These are phyloP conservation scores for Numenius phaeopus DNA, from an alignment of 2,797 vertebrate species.

Conservation along the genomic window DNA sequence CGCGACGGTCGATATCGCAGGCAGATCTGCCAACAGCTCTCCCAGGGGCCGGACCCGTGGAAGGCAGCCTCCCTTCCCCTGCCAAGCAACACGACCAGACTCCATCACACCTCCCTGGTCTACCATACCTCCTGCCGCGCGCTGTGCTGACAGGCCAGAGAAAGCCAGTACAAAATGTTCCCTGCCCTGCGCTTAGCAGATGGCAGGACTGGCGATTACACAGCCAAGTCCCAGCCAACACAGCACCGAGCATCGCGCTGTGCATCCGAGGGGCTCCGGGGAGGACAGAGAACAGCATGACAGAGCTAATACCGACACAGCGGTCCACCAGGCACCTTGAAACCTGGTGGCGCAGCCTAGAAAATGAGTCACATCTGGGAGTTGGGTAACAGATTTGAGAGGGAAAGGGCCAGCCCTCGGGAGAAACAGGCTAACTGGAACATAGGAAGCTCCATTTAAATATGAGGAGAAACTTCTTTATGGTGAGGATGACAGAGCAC, in stretches of 20 bases:
- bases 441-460: no score
- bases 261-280: fast-evolving
- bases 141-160: not conserved
- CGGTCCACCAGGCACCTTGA: fast-evolving
- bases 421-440: fast-evolving
- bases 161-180: not conserved
- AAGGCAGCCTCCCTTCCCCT: not conserved
- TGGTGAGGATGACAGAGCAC: no score
- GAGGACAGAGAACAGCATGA: fast-evolving
- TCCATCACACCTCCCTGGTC: not conserved
- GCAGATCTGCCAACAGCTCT: not conserved
- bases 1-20: fast-evolving
- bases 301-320: fast-evolving
- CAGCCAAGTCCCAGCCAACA: not conserved
- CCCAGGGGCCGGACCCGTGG: not conserved
- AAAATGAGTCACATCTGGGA: not conserved
- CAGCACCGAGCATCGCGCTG: fast-evolving
- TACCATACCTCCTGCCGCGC: fast-evolving
- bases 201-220: not conserved
- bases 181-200: not conserved
- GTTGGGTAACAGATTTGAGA: fast-evolving
- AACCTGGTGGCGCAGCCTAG: not conserved
- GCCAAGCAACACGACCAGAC: not conserved
- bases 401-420: not conserved
- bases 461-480: no score